A percentile compares a stretch with the other conserved stretches of the same genome.
Conservation (phyloP, 2,113 vertebrate genomes). For the crab-eating macaque (Macaca fascicularis) region T2T-MFA8v1.1 NC_088386.1:63006001-63006500, state of each 20-base stretch:
- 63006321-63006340: not conserved
- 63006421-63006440: not conserved
- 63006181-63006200: slow-evolving; percentile 35
- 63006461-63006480: not conserved
- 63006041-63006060: not conserved
- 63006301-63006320: not conserved
- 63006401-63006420: not conserved
- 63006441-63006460: not conserved
- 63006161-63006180: not conserved
- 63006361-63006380: not conserved
- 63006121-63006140: not conserved
- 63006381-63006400: not conserved
- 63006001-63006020: not conserved
- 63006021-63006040: not conserved
- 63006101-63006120: not conserved
- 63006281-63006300: not conserved
- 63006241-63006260: not conserved
- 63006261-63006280: not conserved
- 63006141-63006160: not conserved
- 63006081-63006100: not conserved
- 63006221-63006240: not conserved
- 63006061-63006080: not conserved
- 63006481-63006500: not conserved
- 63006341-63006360: not conserved
- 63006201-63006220: not conserved